Percentiles rank a stretch among this genome's conserved stretches.
These are phyloP conservation scores for Oceanodroma tethys DNA, from an alignment of 2,113 vertebrate genomes.

Conservation along the genomic window DNA sequence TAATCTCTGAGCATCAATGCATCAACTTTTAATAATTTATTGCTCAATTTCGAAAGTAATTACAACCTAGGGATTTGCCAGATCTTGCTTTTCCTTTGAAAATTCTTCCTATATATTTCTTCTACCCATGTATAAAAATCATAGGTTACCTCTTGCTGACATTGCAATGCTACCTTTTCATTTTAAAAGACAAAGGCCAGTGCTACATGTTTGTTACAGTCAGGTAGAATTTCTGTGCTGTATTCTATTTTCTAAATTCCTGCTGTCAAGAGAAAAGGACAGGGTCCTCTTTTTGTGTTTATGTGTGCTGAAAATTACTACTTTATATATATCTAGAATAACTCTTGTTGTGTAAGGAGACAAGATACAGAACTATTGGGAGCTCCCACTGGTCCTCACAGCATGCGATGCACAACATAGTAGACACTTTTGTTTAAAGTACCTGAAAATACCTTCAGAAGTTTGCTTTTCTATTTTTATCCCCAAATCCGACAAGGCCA, in stretches of 20 bases:
- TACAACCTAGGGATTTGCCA: not conserved
- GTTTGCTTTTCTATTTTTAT: not conserved
- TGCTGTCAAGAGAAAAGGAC: not conserved
- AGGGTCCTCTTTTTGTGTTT: not conserved
- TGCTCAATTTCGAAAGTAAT: not conserved
- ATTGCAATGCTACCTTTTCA: not conserved
- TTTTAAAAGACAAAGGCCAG: slow-evolving; percentile 14
- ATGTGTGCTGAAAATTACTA: not conserved
- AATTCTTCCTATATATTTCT: not conserved
- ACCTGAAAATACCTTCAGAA: not conserved
- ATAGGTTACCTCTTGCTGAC: not conserved
- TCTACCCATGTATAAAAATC: not conserved
- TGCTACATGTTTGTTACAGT: not conserved
- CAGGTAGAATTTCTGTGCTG: not conserved
- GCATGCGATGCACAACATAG: not conserved
- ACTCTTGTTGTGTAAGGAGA: not conserved
- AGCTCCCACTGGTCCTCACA: not conserved
- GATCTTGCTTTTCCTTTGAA: not conserved
- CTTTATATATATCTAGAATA: not conserved
- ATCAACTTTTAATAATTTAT: not conserved
- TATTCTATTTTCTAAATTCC: not conserved
- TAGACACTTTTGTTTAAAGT: not conserved
- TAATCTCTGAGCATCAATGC: not conserved
- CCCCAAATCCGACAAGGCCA: not conserved
- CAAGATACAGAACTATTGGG: not conserved